Percentiles rank a stretch among this genome's conserved stretches.
Conservation (phyloP, 64 coral and sea anemone species). For the Cladopsammia gracilis region DNA sequence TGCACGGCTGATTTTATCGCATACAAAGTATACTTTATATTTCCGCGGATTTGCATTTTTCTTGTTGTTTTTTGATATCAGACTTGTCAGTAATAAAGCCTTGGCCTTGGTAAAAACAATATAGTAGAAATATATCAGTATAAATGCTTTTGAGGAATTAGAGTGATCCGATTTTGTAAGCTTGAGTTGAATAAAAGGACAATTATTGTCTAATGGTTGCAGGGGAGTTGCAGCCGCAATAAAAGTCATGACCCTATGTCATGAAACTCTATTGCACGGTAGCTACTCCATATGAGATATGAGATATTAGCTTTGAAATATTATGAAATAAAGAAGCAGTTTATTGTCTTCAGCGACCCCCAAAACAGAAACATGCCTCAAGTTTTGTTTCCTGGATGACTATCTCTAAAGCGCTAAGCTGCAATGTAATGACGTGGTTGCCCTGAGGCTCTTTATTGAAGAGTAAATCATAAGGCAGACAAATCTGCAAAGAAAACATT, state of each 20-base stretch:
- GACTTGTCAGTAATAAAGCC: background rate
- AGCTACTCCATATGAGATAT: background rate
- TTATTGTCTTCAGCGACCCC: background rate
- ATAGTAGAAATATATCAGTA: background rate
- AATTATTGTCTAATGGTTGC: background rate
- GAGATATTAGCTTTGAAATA: background rate
- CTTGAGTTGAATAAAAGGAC: background rate
- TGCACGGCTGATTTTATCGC: background rate
- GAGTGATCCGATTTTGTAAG: background rate
- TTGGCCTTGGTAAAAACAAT: background rate
- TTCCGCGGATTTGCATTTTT: constrained; percentile 1
- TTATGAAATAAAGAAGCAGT: background rate
- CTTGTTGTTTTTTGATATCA: constrained; percentile 6
- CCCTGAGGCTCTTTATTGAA: background rate
- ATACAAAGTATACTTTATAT: background rate
- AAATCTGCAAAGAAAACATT: constrained; percentile 35
- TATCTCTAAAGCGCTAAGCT: background rate
- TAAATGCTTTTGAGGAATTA: constrained; percentile 25
- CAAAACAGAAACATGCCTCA: background rate
- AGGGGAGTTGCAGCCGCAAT: background rate
- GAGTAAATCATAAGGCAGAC: too few relatives aligned
- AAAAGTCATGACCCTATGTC: background rate
- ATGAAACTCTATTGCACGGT: background rate
- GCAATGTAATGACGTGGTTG: constrained; percentile 17
- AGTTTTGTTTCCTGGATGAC: background rate